A percentile compares a stretch with the other conserved stretches of the same genome.
Evolutionary conservation across 2,797 vertebrate genomes (phyloP).

Genomic region (Antennarius maculatus): DNA sequence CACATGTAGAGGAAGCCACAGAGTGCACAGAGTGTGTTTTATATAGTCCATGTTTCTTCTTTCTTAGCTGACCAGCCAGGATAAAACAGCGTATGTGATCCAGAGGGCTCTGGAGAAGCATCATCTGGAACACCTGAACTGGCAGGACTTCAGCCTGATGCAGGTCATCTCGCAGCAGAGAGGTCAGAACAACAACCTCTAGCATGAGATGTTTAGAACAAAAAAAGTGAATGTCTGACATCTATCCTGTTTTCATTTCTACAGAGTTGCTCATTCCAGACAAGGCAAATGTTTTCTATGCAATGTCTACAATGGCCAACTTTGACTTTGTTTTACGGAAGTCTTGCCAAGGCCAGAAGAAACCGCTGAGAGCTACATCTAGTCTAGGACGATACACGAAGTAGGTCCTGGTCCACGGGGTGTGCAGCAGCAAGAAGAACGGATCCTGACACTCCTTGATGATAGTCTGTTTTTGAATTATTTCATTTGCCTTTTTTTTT

Average conservation of each 20-base stretch:
- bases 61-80: slow-evolving; percentile 88
- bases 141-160: slow-evolving; percentile 81
- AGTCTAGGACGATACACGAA: slow-evolving; percentile 64
- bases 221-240: background rate
- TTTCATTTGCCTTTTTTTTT: background rate
- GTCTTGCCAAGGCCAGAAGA: slow-evolving; percentile 61
- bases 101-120: slow-evolving; percentile 86
- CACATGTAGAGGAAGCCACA: too few relatives aligned
- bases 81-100: slow-evolving; percentile 86
- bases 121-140: slow-evolving; percentile 76
- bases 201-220: accelerated
- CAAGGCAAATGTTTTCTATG: slow-evolving; percentile 89
- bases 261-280: slow-evolving; percentile 88
- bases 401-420: slow-evolving; percentile 22
- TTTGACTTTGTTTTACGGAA: slow-evolving; percentile 85
- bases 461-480: slow-evolving; percentile 8
- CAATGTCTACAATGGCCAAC: slow-evolving; percentile 84
- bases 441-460: background rate
- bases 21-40: background rate
- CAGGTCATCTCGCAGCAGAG: slow-evolving; percentile 83
- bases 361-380: slow-evolving; percentile 51
- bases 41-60: background rate
- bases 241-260: background rate
- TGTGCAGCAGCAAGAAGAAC: slow-evolving; percentile 1
- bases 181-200: slow-evolving; percentile 72